phyloP scores from a whole-genome alignment of 2,888 invertebrate species.

The Ophion slaviceki region DNA sequence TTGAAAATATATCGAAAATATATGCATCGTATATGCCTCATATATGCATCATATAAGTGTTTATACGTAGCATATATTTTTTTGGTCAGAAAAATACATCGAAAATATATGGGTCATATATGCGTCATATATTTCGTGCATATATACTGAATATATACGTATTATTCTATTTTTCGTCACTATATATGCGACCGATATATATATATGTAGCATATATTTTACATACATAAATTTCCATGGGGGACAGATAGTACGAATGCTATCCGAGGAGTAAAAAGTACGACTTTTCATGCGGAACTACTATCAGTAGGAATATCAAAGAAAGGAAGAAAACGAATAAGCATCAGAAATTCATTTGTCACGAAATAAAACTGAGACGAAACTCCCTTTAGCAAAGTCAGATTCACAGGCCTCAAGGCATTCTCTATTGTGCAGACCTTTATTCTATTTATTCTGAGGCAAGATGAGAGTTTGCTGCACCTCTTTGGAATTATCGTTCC shows the following conservation, averaged over 20 bases:
- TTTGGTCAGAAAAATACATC: too few relatives aligned
- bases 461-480: constrained; percentile 20
- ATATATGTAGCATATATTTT: too few relatives aligned
- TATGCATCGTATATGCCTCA: too few relatives aligned
- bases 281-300: background rate
- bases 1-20: too few relatives aligned
- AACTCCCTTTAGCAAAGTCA: constrained; percentile 51
- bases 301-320: constrained; percentile 4
- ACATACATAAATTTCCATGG: too few relatives aligned
- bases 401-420: constrained; percentile 27
- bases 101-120: too few relatives aligned
- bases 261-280: background rate
- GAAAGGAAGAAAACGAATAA: background rate
- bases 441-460: constrained; percentile 46
- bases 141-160: too few relatives aligned
- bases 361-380: constrained; percentile 35
- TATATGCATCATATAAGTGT: too few relatives aligned
- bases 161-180: too few relatives aligned
- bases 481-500: constrained; percentile 59
- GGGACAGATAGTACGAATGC: background rate
- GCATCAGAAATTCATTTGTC: constrained; percentile 36
- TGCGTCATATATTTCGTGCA: too few relatives aligned
- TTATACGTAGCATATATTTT: too few relatives aligned
- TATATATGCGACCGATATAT: too few relatives aligned
- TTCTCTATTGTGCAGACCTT: constrained; percentile 57